Evolutionary conservation across 2,797 vertebrate species (phyloP).

Genomic region (Hipposideros larvatus): DNA sequence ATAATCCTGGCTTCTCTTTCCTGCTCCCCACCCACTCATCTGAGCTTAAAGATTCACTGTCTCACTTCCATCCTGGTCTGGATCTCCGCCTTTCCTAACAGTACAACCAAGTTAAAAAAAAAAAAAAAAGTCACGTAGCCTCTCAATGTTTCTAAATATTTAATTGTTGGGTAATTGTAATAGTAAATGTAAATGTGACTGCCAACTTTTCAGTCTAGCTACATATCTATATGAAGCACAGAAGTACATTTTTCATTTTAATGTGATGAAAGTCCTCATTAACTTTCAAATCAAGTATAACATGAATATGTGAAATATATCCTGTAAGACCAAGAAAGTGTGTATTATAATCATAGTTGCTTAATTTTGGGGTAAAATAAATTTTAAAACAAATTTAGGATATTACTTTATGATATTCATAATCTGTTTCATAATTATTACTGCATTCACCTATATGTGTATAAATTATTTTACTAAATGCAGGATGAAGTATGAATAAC

Average conservation of each 20-base stretch:
- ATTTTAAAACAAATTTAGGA: background rate
- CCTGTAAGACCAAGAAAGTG: background rate
- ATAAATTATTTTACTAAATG: conserved; percentile 16
- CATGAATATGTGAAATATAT: background rate
- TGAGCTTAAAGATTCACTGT: background rate
- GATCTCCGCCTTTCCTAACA: background rate
- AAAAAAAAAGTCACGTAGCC: background rate
- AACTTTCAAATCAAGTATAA: background rate
- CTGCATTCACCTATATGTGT: background rate
- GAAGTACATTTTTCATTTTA: background rate
- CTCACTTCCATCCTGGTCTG: background rate
- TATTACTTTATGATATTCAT: background rate
- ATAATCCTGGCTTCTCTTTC: conserved; percentile 1
- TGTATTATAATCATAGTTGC: background rate
- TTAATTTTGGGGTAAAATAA: background rate
- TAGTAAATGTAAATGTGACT: background rate
- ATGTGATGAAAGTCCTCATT: background rate
- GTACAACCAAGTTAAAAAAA: background rate
- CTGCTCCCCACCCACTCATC: background rate
- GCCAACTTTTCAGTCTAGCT: background rate
- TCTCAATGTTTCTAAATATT: conserved; percentile 2
- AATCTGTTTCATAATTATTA: conserved; percentile 1
- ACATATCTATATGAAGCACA: background rate
- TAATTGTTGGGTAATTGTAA: background rate
- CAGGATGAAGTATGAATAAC: background rate